Conservation (phyloP, 2,888 invertebrate species). For the Aporophyla nigra region DNA sequence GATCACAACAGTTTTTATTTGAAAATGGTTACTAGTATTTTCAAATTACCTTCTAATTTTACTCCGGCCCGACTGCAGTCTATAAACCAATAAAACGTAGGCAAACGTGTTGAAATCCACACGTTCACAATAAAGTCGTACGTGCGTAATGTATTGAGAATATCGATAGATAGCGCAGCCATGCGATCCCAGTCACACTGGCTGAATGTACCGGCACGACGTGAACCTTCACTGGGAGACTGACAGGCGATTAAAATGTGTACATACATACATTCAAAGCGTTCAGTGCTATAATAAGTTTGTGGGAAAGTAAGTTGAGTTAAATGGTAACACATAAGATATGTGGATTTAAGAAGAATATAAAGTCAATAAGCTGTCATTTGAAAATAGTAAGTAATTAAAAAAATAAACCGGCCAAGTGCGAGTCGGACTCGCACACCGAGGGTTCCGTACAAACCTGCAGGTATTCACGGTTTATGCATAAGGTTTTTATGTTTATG, state of each 20-base stretch:
- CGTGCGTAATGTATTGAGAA: slow-evolving; percentile 58
- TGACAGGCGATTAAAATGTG: slow-evolving; percentile 10
- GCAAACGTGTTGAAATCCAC: slow-evolving; percentile 58
- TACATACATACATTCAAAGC: not conserved
- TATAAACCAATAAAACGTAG: slow-evolving; percentile 57
- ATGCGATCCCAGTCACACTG: slow-evolving; percentile 41
- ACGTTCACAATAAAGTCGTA: slow-evolving; percentile 60
- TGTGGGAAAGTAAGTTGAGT: not conserved
- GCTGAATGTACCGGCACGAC: slow-evolving; percentile 32
- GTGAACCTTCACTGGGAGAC: slow-evolving; percentile 25
- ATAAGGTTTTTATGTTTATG: too few relatives aligned
- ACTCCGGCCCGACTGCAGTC: not conserved
- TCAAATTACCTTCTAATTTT: slow-evolving; percentile 25
- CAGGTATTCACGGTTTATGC: too few relatives aligned
- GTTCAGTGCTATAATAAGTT: not conserved
- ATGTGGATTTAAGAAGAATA: not conserved
- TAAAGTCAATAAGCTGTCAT: not conserved
- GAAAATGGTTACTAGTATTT: slow-evolving; percentile 7
- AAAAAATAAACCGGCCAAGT: too few relatives aligned
- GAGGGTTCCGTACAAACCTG: too few relatives aligned
- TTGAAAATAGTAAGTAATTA: not conserved
- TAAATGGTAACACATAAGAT: not conserved
- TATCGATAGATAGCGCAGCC: slow-evolving; percentile 47
- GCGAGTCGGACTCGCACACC: too few relatives aligned
- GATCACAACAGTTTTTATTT: not conserved